Percentiles rank a stretch among this genome's conserved stretches.
These are phyloP conservation scores for Tragelaphus strepsiceros DNA, from an alignment of 2,113 vertebrate species.

Conservation along the genomic window DNA sequence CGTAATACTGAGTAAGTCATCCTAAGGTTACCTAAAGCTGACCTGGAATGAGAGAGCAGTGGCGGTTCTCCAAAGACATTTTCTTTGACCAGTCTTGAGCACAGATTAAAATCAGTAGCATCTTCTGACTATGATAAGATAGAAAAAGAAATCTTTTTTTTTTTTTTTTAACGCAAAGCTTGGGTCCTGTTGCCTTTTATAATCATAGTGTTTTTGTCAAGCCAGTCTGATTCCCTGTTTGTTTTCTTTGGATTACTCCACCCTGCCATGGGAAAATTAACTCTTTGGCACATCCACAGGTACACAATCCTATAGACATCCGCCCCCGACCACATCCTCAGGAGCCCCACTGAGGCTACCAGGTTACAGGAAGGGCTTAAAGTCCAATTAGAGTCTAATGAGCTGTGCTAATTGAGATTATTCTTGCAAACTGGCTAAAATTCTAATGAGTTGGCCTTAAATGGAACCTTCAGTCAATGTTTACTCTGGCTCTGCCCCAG, in stretches of 20 bases:
- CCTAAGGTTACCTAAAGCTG: slow-evolving; percentile 51
- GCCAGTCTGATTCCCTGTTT: slow-evolving; percentile 42
- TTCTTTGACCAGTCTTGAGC: slow-evolving; percentile 36
- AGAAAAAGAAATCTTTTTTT: not conserved
- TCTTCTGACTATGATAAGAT: not conserved
- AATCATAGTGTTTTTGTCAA: slow-evolving; percentile 48
- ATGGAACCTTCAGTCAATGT: slow-evolving; percentile 50
- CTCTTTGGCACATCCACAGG: slow-evolving; percentile 58
- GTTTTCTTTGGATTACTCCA: slow-evolving; percentile 66
- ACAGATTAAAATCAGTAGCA: not conserved
- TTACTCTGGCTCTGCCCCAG: slow-evolving; percentile 62
- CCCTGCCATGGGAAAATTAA: slow-evolving; percentile 60
- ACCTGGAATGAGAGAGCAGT: not conserved
- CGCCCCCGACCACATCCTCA: not conserved
- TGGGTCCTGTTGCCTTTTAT: not conserved
- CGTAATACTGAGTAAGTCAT: slow-evolving; percentile 54
- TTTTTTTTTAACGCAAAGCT: not conserved
- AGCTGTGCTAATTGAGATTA: slow-evolving; percentile 70
- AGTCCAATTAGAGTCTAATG: slow-evolving; percentile 68
- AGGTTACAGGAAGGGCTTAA: slow-evolving; percentile 46
- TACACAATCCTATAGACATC: slow-evolving; percentile 9
- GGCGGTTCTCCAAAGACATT: not conserved
- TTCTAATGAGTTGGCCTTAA: slow-evolving; percentile 66
- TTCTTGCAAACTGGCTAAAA: slow-evolving; percentile 67
- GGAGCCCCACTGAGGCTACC: slow-evolving; percentile 24